A percentile compares a stretch with the other conserved stretches of the same genome.
phyloP scores from a whole-genome alignment of 2,888 invertebrate species.

The Brachynemurus nebulosus region DNA sequence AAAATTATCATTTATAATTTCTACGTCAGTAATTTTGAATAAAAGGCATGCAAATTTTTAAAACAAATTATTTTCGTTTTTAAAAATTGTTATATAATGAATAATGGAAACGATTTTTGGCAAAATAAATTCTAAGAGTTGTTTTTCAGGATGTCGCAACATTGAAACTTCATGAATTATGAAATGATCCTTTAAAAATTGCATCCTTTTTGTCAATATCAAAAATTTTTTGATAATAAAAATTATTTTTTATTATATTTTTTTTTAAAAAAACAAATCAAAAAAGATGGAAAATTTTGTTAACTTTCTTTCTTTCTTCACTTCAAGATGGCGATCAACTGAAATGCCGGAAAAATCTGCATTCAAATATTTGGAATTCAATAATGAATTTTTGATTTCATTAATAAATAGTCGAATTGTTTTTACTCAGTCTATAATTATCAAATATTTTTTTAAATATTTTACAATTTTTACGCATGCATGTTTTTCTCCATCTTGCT shows the following conservation, averaged over 20 bases:
- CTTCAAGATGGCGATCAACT: constrained; percentile 7
- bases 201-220: neutral
- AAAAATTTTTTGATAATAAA: neutral
- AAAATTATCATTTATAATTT: too few relatives aligned
- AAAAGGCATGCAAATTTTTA: constrained; percentile 1
- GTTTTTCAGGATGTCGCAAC: constrained; percentile 1
- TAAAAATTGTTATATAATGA: neutral
- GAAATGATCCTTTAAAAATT: neutral
- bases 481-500: constrained; percentile 7
- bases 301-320: constrained; percentile 2
- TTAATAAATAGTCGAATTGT: neutral
- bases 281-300: neutral
- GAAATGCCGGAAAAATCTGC: constrained; percentile 5
- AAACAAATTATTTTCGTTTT: neutral
- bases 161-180: constrained; percentile 1
- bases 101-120: neutral
- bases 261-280: neutral
- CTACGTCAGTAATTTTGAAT: too few relatives aligned
- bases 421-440: neutral
- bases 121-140: constrained; percentile 1
- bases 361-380: constrained; percentile 3
- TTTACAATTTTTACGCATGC: constrained; percentile 3
- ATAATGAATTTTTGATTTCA: neutral
- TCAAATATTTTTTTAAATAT: constrained; percentile 1
- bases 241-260: constrained; percentile 1